Evolutionary conservation across 2,888 invertebrate genomes (phyloP), one percentile per base, ranked within the genome.

Genomic region (Salpingus planirostris): DNA sequence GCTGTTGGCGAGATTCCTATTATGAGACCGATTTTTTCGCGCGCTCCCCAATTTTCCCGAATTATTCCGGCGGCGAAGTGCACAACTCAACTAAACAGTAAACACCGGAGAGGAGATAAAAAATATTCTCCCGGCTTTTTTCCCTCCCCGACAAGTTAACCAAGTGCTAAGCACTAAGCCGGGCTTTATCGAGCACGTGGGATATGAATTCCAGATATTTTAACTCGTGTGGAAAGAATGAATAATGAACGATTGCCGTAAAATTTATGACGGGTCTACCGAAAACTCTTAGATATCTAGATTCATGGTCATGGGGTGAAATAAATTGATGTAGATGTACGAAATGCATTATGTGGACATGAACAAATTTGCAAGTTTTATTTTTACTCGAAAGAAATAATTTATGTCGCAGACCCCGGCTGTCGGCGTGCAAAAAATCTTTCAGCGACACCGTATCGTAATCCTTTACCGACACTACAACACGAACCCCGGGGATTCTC

Each of bases 221-320:
- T 40, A 35, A 33, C 33, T 34, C 29, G 40, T 43, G 40, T 40
- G 36, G 33, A 44, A 45, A 42, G 42, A 43, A 49, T 46, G 49
- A 49, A 47, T 47, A 47, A 49, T 47, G 46, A 49, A 47, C 46
- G 40, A 47, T 40, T 42, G 35, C 37, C 29, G 31, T 27, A 32
- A 41, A 47, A 47, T 46, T 46, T 47, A 47, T 42, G 42, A 40
- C 36, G 33, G 28, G 36, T 34, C 32, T 27, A 27, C 31, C 23
- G 21, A 37, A 33, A 38, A 31, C 26, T 38, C 33, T 34, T 18
- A 33, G 38, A 34, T 34, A 33, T 34, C 38, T 34, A 31, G 34
- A 38, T 38, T 38, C 38, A 34, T 31, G 23, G 33, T 25, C n/a
- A n/a, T n/a, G 25, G 25, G 25, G 13, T 27, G 29, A 38, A 31